These are phyloP conservation scores for Drosophila lutescens DNA, from an alignment of 2,888 invertebrate species.

Conservation along the genomic window DNA sequence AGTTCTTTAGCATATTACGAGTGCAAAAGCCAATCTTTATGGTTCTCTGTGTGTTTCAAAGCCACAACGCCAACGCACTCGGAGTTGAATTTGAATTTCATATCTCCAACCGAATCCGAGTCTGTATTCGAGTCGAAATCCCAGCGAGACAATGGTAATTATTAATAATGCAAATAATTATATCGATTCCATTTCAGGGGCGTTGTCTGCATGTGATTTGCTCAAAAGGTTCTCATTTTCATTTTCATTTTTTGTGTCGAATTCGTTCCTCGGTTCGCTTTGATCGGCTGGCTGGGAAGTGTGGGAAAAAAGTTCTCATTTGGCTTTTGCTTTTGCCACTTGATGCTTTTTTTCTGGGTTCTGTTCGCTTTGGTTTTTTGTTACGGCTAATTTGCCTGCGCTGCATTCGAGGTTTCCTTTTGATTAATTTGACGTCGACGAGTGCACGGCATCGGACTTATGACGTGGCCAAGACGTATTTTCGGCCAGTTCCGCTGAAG, in stretches of 20 bases:
- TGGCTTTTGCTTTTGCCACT: conserved; percentile 57
- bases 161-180: conserved; percentile 79
- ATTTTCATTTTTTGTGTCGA: conserved; percentile 17
- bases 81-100: conserved; percentile 31
- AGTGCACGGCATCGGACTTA: conserved; percentile 74
- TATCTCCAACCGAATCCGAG: conserved; percentile 24
- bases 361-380: conserved; percentile 15
- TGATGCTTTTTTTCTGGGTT: conserved; percentile 53
- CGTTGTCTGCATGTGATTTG: conserved; percentile 64
- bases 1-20: conserved; percentile 66
- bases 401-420: conserved; percentile 66
- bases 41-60: conserved; percentile 44
- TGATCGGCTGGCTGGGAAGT: conserved; percentile 54
- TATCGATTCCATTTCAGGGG: conserved; percentile 77
- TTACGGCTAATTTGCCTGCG: conserved; percentile 67
- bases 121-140: no score
- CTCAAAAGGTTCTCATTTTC: conserved; percentile 32
- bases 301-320: conserved; percentile 72
- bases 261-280: conserved; percentile 45
- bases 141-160: conserved; percentile 74
- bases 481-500: conserved; percentile 31
- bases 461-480: conserved; percentile 47
- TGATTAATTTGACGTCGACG: conserved; percentile 78
- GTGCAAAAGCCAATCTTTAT: conserved; percentile 24
- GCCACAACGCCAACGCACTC: conserved; percentile 70